Conservation (phyloP, 1,140 invertebrate genomes). For the Drosophila orosa region DNA sequence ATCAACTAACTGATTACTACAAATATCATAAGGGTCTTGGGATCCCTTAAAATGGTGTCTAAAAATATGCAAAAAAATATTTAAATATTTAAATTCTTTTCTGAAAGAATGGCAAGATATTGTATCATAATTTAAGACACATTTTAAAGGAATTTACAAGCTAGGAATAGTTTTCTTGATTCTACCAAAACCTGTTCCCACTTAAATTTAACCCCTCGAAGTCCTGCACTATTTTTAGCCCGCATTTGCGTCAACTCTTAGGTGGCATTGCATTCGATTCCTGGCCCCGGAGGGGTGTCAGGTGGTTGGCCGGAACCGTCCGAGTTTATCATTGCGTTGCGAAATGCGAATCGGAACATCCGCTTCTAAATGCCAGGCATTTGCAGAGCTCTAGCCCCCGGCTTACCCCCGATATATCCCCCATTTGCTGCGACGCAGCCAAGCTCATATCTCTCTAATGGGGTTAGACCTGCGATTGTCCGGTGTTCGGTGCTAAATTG, state of each 20-base stretch:
- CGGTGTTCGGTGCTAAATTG: slow-evolving; percentile 57
- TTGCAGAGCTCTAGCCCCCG: slow-evolving; percentile 20
- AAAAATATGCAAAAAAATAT: too few species aligned
- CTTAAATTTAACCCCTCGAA: not conserved
- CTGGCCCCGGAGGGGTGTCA: slow-evolving; percentile 17
- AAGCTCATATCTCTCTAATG: slow-evolving; percentile 48
- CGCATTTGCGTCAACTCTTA: slow-evolving; percentile 25
- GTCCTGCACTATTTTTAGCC: slow-evolving; percentile 2
- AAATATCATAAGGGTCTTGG: too few species aligned
- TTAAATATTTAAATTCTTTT: too few species aligned
- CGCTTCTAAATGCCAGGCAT: slow-evolving; percentile 77
- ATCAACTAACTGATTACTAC: too few species aligned
- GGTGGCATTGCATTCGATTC: not conserved
- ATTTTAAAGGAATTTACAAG: not conserved
- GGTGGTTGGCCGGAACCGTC: slow-evolving; percentile 63
- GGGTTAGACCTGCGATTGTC: slow-evolving; percentile 54
- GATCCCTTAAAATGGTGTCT: too few species aligned
- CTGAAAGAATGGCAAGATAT: too few species aligned
- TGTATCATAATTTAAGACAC: not conserved
- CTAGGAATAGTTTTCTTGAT: not conserved
- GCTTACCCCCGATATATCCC: slow-evolving; percentile 4
- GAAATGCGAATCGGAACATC: slow-evolving; percentile 81
- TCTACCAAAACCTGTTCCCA: not conserved
- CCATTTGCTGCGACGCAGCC: not conserved
- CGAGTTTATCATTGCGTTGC: slow-evolving; percentile 78